phyloP scores from a whole-genome alignment of 37 sponge, comb jelly and placozoan species.

The Chondrosia reniformis region DNA sequence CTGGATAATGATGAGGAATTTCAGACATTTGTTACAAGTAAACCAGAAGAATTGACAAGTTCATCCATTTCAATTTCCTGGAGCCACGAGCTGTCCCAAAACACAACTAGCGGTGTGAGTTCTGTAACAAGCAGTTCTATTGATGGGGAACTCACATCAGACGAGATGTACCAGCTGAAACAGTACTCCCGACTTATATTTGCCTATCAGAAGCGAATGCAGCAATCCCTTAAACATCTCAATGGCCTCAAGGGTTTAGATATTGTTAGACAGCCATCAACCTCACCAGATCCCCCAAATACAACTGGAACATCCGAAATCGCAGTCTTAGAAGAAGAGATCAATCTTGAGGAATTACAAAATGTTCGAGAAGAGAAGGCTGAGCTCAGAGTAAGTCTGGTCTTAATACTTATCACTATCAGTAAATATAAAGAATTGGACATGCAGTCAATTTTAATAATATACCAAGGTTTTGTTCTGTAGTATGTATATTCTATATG shows the following conservation, averaged over 20 bases:
- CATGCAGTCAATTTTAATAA: background rate
- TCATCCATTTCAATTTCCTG: background rate
- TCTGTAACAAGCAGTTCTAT: constrained; percentile 34
- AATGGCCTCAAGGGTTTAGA: constrained; percentile 45
- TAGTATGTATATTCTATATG: background rate
- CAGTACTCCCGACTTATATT: constrained; percentile 36
- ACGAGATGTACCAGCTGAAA: constrained; percentile 52
- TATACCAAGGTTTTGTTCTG: too few relatives aligned
- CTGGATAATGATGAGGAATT: constrained; percentile 15
- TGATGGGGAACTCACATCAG: constrained; percentile 48
- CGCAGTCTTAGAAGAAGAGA: constrained; percentile 61
- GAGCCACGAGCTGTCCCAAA: constrained; percentile 52
- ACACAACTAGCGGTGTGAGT: constrained; percentile 64
- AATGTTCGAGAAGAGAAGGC: constrained; percentile 79
- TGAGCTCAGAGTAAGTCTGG: constrained; percentile 65
- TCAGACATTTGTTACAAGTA: constrained; percentile 10
- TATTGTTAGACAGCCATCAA: constrained; percentile 27
- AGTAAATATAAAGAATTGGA: background rate
- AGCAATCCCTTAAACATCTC: constrained; percentile 25
- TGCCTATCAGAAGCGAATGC: constrained; percentile 32
- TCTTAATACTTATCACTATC: background rate
- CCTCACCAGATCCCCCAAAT: constrained; percentile 14
- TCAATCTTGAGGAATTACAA: constrained; percentile 67
- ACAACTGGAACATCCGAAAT: background rate
- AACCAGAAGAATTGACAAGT: constrained; percentile 34